These are phyloP conservation scores for Brenthis daphne DNA, from an alignment of 2,888 invertebrate genomes.

Conservation along the genomic window DNA sequence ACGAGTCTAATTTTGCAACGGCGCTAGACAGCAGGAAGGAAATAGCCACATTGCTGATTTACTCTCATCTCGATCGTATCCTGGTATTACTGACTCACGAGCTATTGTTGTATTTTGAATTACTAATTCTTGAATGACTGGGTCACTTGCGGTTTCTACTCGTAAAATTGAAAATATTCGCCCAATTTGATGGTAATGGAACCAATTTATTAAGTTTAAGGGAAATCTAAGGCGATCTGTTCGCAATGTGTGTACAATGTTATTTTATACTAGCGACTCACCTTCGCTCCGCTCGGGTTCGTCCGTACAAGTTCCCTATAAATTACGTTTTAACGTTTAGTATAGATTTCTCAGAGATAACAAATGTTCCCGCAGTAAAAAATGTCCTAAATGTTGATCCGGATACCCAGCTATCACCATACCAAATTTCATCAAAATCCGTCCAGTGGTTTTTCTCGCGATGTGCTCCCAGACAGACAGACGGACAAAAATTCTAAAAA, in stretches of 20 bases:
- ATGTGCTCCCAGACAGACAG: no score
- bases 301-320: neutral
- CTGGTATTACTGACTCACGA: conserved; percentile 7
- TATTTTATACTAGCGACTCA: neutral
- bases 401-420: no score
- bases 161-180: neutral
- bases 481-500: no score
- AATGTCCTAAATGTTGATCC: no score
- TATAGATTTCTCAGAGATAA: no score
- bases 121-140: neutral
- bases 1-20: conserved; percentile 7
- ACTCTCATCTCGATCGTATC: conserved; percentile 12
- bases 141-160: neutral
- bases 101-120: conserved; percentile 7
- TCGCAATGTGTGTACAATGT: neutral
- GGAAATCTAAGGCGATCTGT: neutral
- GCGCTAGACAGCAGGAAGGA: conserved; percentile 14
- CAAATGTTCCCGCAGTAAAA: no score
- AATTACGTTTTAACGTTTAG: neutral
- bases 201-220: neutral
- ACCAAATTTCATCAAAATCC: no score
- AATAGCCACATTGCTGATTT: neutral
- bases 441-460: no score
- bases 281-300: neutral
- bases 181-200: no score